These are phyloP conservation scores for Bovichtus diacanthus DNA, from an alignment of 2,797 vertebrate genomes.

Conservation along the genomic window DNA sequence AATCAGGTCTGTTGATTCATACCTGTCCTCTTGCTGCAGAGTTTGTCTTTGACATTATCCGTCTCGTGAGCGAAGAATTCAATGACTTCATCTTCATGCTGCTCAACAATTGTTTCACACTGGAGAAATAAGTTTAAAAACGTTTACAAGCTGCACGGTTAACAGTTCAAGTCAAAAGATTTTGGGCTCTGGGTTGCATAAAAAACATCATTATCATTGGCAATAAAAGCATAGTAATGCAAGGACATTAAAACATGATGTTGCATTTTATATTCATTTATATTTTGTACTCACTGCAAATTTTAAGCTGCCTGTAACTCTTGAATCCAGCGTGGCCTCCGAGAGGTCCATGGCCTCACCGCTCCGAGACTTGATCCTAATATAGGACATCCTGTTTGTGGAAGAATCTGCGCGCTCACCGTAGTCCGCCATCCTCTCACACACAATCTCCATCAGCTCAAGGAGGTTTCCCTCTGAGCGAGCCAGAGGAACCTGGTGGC, in stretches of 20 bases:
- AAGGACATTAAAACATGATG: neutral
- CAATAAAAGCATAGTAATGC: neutral
- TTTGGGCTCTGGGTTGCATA: neutral
- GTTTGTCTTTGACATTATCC: constrained; percentile 94
- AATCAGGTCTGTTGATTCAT: neutral
- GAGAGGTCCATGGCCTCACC: constrained; percentile 90
- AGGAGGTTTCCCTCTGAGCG: constrained; percentile 94
- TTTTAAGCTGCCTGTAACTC: constrained; percentile 90
- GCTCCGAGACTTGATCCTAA: constrained; percentile 86
- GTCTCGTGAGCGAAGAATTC: constrained; percentile 94
- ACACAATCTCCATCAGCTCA: constrained; percentile 93
- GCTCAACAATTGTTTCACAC: constrained; percentile 96
- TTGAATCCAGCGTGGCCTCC: constrained; percentile 88
- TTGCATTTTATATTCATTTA: neutral
- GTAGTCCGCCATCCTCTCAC: constrained; percentile 96
- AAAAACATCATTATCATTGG: neutral
- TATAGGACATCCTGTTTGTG: constrained; percentile 90
- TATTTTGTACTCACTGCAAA: constrained; percentile 87
- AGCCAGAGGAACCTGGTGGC: constrained; percentile 90
- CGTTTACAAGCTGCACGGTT: neutral
- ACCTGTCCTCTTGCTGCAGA: constrained; percentile 98
- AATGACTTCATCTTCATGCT: constrained; percentile 95
- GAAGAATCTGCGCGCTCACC: constrained; percentile 87
- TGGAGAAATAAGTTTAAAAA: constrained; percentile 65
- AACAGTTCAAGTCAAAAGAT: neutral